These are phyloP conservation scores for Campopleginae sp. DNA, from an alignment of 2,888 invertebrate species.

Conservation along the genomic window DNA sequence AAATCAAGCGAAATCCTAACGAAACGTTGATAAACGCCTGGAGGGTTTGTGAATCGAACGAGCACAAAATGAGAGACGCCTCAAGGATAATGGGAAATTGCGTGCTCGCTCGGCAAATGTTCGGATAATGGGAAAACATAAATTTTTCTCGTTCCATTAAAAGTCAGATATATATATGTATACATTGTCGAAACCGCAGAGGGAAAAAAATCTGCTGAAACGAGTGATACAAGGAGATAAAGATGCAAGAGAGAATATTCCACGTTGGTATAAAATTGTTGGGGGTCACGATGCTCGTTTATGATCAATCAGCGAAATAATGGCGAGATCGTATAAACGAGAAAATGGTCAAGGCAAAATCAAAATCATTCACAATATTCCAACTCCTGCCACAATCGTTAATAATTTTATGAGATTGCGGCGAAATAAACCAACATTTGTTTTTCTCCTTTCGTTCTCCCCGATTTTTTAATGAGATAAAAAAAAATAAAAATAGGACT, in stretches of 20 bases:
- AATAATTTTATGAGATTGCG: neutral
- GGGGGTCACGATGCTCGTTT: constrained; percentile 24
- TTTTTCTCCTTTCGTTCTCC: neutral
- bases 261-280: constrained; percentile 46
- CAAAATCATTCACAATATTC: neutral
- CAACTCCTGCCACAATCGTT: neutral
- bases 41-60: constrained; percentile 32
- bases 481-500: no score
- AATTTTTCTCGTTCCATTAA: constrained; percentile 60
- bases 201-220: neutral
- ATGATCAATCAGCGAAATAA: constrained; percentile 10
- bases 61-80: constrained; percentile 27
- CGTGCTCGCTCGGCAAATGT: constrained; percentile 44
- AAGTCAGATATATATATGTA: neutral
- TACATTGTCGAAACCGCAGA: constrained; percentile 2
- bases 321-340: neutral
- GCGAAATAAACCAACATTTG: neutral
- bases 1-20: neutral
- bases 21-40: constrained; percentile 11
- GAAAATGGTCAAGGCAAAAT: neutral
- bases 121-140: constrained; percentile 63
- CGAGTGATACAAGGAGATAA: neutral
- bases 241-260: constrained; percentile 10
- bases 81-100: constrained; percentile 35
- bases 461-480: neutral